These are phyloP conservation scores for Alligator sinensis DNA, from an alignment of 2,113 vertebrate genomes.

Conservation along the genomic window DNA sequence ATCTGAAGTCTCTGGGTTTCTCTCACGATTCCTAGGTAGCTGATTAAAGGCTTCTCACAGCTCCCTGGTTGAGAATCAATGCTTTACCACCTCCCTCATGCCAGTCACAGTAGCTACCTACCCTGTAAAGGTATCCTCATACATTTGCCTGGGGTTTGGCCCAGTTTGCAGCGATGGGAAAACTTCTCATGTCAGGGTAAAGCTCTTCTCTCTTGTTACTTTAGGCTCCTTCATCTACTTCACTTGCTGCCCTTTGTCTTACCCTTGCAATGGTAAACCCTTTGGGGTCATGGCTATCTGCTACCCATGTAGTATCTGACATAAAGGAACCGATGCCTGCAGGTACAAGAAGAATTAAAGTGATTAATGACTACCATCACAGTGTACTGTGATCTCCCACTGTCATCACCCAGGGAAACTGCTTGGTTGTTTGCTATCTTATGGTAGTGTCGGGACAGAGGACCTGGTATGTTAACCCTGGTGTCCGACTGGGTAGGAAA, in stretches of 20 bases:
- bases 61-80: fast-evolving
- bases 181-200: background rate
- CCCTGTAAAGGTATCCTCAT: fast-evolving
- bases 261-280: fast-evolving
- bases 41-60: no score
- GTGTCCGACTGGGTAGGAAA: background rate
- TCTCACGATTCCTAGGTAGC: no score
- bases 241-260: background rate
- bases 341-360: slow-evolving; percentile 15
- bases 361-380: background rate
- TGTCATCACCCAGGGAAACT: background rate
- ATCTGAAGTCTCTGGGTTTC: no score
- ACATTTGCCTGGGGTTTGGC: background rate
- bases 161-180: background rate
- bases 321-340: background rate
- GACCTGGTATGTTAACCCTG: background rate
- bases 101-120: background rate
- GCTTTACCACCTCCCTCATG: background rate
- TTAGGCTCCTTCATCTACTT: background rate
- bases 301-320: background rate
- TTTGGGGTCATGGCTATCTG: background rate
- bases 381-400: background rate
- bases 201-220: background rate
- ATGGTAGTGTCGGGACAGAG: background rate
- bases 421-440: background rate